phyloP scores from a whole-genome alignment of 1,140 invertebrate genomes.

The Kradibia gibbosae region DNA sequence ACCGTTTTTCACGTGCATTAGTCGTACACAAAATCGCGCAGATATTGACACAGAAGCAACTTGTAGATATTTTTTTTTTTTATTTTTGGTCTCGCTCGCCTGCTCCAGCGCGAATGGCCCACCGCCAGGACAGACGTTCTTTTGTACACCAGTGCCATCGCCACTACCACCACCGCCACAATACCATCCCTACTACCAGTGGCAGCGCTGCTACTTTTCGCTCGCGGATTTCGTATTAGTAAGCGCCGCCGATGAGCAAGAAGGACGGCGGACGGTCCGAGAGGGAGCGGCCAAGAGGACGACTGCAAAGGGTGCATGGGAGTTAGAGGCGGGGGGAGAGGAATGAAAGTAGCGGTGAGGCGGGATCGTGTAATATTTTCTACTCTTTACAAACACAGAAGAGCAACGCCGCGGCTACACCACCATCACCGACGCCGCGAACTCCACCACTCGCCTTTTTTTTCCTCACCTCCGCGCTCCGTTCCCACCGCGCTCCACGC shows the following conservation, averaged over 20 bases:
- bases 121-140: constrained; percentile 58
- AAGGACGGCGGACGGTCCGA: background rate
- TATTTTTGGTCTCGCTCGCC: background rate
- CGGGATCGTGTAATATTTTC: constrained; percentile 71
- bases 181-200: constrained; percentile 47
- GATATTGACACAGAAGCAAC: constrained; percentile 44
- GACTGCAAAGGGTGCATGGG: background rate
- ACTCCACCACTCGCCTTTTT: constrained; percentile 45
- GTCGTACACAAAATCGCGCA: constrained; percentile 29
- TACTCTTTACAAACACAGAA: constrained; percentile 64
- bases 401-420: constrained; percentile 47
- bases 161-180: background rate
- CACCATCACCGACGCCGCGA: constrained; percentile 56
- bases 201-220: constrained; percentile 10
- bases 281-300: background rate
- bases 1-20: constrained; percentile 33
- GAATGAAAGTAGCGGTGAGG: constrained; percentile 60
- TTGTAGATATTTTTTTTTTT: constrained; percentile 44
- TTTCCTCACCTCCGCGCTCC: constrained; percentile 48
- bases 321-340: constrained; percentile 63
- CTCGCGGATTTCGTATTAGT: background rate
- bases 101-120: constrained; percentile 11
- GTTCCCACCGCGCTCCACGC: constrained; percentile 15
- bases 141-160: constrained; percentile 59
- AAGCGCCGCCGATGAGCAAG: background rate